Conservation (phyloP, 2,888 invertebrate species). For the Oxycera nigricornis region DNA sequence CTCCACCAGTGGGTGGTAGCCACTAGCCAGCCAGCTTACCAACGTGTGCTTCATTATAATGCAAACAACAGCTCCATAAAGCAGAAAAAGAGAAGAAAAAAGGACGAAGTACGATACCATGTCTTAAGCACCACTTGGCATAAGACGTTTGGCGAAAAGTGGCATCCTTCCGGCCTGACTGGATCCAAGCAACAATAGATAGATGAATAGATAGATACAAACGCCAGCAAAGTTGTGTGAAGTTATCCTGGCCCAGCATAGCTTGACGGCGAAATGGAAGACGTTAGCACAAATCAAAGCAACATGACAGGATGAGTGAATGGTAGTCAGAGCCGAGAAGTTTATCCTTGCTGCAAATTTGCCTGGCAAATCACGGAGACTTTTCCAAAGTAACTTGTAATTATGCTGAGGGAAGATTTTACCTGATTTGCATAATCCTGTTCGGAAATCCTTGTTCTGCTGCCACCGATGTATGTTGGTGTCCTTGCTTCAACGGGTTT, state of each 20-base stretch:
- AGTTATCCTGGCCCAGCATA: background rate
- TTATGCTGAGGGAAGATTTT: conserved; percentile 45
- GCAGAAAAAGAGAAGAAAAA: background rate
- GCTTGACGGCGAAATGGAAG: background rate
- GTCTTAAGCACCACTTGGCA: background rate
- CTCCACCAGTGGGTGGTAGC: conserved; percentile 9
- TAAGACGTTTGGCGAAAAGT: background rate
- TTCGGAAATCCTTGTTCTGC: conserved; percentile 10
- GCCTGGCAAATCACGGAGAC: background rate
- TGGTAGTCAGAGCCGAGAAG: too few species aligned
- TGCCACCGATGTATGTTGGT: background rate
- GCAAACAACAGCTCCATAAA: background rate
- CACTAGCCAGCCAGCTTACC: background rate
- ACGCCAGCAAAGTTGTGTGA: background rate
- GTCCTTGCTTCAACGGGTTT: background rate
- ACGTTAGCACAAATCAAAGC: background rate
- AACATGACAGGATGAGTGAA: background rate
- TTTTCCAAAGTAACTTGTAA: conserved; percentile 37
- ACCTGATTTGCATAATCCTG: conserved; percentile 47
- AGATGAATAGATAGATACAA: too few species aligned
- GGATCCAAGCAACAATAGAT: background rate
- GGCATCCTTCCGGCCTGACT: background rate
- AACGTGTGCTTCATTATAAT: conserved; percentile 23
- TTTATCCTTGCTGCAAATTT: background rate
- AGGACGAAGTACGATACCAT: background rate